Base-by-base conservation (phyloP, 2,797 vertebrate species). In the Erpetoichthys calabaricus region DNA sequence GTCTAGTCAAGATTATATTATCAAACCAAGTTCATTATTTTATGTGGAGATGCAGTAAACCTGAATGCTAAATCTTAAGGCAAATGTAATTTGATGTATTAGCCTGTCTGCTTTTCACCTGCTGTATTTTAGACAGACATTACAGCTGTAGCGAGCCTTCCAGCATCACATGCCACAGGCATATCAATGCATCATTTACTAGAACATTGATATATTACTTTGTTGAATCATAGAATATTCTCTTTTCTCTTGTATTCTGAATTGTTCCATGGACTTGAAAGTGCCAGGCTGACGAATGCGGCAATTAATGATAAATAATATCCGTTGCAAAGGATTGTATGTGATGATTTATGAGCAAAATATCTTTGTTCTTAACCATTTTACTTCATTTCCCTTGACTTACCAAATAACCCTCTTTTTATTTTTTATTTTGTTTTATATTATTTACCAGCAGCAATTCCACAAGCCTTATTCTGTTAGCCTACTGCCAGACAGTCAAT, bases 291-390 rank as follows among this genome's bases (percentile, higher is more conserved):
- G 25, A 25, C 25, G 25, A 25, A 25, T 25, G 25, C 25, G 25
- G 25, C 25, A 25, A 25, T 25, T 25, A 25, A 25, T 25, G 25
- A 25, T 25, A 25, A 25, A 25, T 25, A 25, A 25, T 25, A 25
- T 25, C 25, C 25, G 25, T 25, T 25, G 25, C 25, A 25, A 5
- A 44, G 45, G 47, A 10, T 58, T 45, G 44, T 10, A 42, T 45
- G 45, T 10, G 25, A 53, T 58, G 10, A 58, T 53, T 52, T 45
- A 58, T 57, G 47, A 43, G 50, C 47, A n/a, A 49, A 49, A n/a
- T 49, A 7, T n/a, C 47, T 5, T n/a, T 7, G 47, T 49, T 7
- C 47, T 49, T 49, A 49, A n/a, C 47, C 57, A 58, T 25, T 45
- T 6, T 53, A 51, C 49, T 58, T 51, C 57, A 25, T 45, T 58